Evolutionary conservation across 2,797 vertebrate genomes (phyloP), one percentile per base, ranked within the genome.

Genomic region (Bradypodion pumilum): DNA sequence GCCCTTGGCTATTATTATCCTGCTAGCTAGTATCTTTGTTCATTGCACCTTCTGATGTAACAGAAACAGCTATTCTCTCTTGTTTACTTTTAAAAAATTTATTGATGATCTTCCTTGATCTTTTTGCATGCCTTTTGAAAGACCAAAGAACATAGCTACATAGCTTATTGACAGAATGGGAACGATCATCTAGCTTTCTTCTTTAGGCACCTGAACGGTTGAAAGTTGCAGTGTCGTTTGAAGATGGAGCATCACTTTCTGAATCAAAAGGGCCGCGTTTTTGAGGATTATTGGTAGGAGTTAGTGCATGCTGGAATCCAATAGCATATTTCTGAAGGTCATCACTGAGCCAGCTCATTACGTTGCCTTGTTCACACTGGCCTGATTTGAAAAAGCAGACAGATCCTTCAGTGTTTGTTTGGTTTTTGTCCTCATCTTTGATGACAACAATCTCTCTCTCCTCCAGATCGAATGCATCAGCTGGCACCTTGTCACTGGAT

Each of bases 371-470:
- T 6, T 81, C 65, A 0, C 49, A 85, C n/a, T 3, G 42, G 19
- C 84, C 56, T 19, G 37, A 73, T 19, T 62, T 76, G 84, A 85
- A 85, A 25, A 85, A 81, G 44, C 84, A 85, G 25, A 85, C 84
- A 1, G 84, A 27, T 2, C 84, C 84, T 63, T 81, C 78, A 0
- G 79, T 85, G 84, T 85, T 75, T 3, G 44, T 4, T 1, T 32
- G 5, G 2, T 81, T 32, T 21, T 81, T 69, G 42, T 70, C 62
- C 19, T 81, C 78, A 1, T 85, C 84, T 15, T 62, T 76, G 13
- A 85, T 85, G 13, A 85, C 63, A 6, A 85, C 65, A 0, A 85
- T 40, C 79, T 81, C 78, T 21, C 68, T 81, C 42, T 81, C 84
- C 16, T 80, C 78, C 9, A 85, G 65, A 37, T 85, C 78, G 37